These are phyloP conservation scores for Andrena bucephala DNA, from an alignment of 2,888 invertebrate species.

Conservation along the genomic window DNA sequence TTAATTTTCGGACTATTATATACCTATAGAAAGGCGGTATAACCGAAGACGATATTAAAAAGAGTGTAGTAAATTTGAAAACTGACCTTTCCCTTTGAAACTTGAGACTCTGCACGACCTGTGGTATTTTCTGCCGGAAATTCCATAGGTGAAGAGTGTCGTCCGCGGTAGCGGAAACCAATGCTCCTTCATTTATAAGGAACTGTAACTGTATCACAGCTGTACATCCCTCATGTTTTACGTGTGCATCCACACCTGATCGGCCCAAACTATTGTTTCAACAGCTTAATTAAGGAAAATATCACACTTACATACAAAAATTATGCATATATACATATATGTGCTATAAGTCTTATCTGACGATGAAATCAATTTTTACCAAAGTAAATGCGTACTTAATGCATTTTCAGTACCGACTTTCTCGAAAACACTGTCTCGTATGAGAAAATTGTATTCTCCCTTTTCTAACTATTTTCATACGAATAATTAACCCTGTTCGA, in stretches of 20 bases:
- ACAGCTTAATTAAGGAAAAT: conserved; percentile 75
- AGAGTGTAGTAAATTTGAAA: conserved; percentile 29
- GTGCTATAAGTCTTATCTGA: too few relatives aligned
- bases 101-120: conserved; percentile 98
- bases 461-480: too few relatives aligned
- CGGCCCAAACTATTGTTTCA: conserved; percentile 92
- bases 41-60: not conserved
- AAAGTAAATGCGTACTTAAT: too few relatives aligned
- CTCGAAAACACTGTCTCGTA: too few relatives aligned
- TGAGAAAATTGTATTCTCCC: too few relatives aligned
- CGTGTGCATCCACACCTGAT: conserved; percentile 98
- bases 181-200: conserved; percentile 98
- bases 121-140: conserved; percentile 96
- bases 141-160: conserved; percentile 99
- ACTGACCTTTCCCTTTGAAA: conserved; percentile 97
- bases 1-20: too few relatives aligned
- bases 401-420: too few relatives aligned
- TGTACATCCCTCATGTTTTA: conserved; percentile 92
- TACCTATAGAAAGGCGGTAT: not conserved
- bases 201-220: conserved; percentile 97
- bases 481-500: too few relatives aligned
- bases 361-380: too few relatives aligned
- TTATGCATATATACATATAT: too few relatives aligned
- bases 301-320: too few relatives aligned
- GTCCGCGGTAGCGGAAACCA: conserved; percentile 98